phyloP scores from a whole-genome alignment of 2,888 invertebrate species.

The Callimorpha dominula region DNA sequence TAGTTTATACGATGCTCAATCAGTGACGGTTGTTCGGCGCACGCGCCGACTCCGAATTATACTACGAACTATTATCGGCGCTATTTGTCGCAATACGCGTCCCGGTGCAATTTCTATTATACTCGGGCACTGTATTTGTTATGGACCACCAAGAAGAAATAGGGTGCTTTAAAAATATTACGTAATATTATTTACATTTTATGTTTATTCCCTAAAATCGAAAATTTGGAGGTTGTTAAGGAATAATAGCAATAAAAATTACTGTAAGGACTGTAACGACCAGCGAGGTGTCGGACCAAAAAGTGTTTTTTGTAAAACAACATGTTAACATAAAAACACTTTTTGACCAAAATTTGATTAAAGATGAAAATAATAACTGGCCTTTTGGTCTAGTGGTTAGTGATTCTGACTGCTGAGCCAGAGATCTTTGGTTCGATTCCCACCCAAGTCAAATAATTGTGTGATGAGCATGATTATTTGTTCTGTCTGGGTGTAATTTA shows the following conservation, averaged over 20 bases:
- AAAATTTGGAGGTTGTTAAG: neutral
- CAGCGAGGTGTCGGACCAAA: no score
- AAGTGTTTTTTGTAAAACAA: neutral
- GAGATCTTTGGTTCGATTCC: no score
- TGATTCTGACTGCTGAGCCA: no score
- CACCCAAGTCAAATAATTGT: no score
- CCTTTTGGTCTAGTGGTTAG: no score
- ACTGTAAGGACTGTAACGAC: neutral
- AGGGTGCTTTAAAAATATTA: slow-evolving; percentile 23
- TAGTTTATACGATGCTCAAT: slow-evolving; percentile 77
- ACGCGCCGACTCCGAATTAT: slow-evolving; percentile 72
- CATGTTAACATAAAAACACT: no score
- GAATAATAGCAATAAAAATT: neutral
- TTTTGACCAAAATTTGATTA: no score
- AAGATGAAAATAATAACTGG: no score
- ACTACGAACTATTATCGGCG: slow-evolving; percentile 75
- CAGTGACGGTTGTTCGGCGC: slow-evolving; percentile 76
- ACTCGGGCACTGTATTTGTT: slow-evolving; percentile 37
- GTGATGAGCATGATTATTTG: no score
- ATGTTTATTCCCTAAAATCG: neutral
- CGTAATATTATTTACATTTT: slow-evolving; percentile 18
- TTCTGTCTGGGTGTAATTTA: no score
- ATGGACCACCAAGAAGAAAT: slow-evolving; percentile 55
- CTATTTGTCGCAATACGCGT: slow-evolving; percentile 71
- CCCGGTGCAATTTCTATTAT: slow-evolving; percentile 59